These are phyloP conservation scores for Cyprinodon brontotheroides DNA, from an alignment of 2,113 vertebrate genomes.

Conservation along the genomic window DNA sequence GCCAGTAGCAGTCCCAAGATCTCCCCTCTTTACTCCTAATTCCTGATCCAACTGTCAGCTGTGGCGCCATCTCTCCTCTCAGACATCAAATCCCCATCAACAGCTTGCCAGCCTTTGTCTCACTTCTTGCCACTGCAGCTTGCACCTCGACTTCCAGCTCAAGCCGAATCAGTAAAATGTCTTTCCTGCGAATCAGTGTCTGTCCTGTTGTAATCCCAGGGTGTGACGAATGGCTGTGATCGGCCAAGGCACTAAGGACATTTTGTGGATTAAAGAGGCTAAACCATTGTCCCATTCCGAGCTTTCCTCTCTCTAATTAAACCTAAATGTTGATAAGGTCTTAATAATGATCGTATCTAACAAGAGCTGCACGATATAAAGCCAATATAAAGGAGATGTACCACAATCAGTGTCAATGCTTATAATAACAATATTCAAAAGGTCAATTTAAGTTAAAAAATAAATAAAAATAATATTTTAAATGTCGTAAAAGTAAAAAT, in stretches of 20 bases:
- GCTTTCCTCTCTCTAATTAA: slow-evolving; percentile 57
- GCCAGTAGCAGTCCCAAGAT: slow-evolving; percentile 50
- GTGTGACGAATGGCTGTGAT: slow-evolving; percentile 60
- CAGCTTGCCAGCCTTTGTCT: slow-evolving; percentile 51
- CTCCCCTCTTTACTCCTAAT: slow-evolving; percentile 38
- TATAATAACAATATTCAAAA: background rate
- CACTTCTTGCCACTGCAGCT: slow-evolving; percentile 29
- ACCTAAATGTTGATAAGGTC: slow-evolving; percentile 55
- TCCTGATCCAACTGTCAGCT: slow-evolving; percentile 39
- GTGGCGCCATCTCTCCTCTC: slow-evolving; percentile 27
- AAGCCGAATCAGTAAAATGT: slow-evolving; percentile 61
- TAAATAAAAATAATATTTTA: background rate
- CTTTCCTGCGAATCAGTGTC: slow-evolving; percentile 43
- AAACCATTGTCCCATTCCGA: slow-evolving; percentile 52
- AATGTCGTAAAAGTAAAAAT: background rate
- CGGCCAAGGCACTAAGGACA: slow-evolving; percentile 41
- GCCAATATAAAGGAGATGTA: background rate
- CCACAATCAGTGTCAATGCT: background rate
- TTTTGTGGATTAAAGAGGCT: slow-evolving; percentile 62
- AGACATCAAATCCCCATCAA: slow-evolving; percentile 51
- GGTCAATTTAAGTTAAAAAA: background rate
- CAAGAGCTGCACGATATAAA: background rate
- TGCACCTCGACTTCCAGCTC: slow-evolving; percentile 42
- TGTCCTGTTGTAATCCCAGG: slow-evolving; percentile 56
- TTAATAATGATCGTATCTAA: slow-evolving; percentile 47